Conservation (phyloP, 2,888 invertebrate genomes). For the Barypeithes pellucidus region DNA sequence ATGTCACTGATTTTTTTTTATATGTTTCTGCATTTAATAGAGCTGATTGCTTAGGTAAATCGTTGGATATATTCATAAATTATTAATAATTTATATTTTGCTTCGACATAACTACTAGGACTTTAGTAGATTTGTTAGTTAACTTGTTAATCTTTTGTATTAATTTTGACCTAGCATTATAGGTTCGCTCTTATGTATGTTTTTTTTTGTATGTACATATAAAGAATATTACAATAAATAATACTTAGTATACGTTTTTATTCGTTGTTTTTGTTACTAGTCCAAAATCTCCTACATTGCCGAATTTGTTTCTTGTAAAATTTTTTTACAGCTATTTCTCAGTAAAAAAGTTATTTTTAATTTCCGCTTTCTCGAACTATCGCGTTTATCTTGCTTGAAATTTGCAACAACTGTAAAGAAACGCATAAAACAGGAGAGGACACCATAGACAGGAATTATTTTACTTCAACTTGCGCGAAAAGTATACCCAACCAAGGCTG, state of each 20-base stretch:
- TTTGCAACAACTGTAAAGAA: too few species aligned
- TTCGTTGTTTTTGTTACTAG: neutral
- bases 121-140: constrained; percentile 23
- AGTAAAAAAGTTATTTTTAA: too few species aligned
- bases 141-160: constrained; percentile 40
- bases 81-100: constrained; percentile 15
- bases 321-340: too few species aligned
- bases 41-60: constrained; percentile 43
- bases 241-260: constrained; percentile 30
- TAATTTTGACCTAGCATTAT: constrained; percentile 34
- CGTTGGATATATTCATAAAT: constrained; percentile 1
- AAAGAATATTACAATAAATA: constrained; percentile 40
- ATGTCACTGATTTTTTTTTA: constrained; percentile 2
- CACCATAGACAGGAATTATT: too few species aligned
- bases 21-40: constrained; percentile 30
- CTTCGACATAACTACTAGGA: constrained; percentile 13
- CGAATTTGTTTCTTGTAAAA: too few species aligned
- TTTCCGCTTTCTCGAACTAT: too few species aligned
- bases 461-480: too few species aligned
- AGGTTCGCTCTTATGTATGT: constrained; percentile 27
- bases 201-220: constrained; percentile 44
- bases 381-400: too few species aligned
- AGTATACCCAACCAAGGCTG: too few species aligned
- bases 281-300: too few species aligned
- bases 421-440: too few species aligned